These are phyloP conservation scores for Pachycephala philippinensis DNA, from an alignment of 2,113 vertebrate species.

Conservation along the genomic window DNA sequence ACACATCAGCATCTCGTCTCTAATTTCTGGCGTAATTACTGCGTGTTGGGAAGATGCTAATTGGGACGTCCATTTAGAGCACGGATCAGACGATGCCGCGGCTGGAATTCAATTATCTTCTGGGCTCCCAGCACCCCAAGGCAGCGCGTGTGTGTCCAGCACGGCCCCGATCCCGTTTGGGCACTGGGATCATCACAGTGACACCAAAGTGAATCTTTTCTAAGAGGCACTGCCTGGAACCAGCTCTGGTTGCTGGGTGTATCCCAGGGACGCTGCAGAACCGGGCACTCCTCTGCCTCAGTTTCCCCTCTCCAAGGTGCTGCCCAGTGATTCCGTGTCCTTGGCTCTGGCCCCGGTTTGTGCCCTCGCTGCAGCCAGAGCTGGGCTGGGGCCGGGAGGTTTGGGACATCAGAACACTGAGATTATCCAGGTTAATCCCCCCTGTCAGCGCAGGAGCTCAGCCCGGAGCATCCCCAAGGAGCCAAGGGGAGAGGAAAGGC, in stretches of 20 bases:
- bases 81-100: neutral
- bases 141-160: neutral
- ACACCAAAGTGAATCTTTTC: neutral
- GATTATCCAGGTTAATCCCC: neutral
- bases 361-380: neutral
- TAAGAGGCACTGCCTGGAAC: neutral
- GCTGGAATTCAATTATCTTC: neutral
- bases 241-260: too few species aligned
- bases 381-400: rapidly evolving
- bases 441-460: neutral
- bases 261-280: neutral
- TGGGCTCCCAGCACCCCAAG: neutral
- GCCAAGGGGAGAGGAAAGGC: neutral
- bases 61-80: neutral
- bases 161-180: too few species aligned
- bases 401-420: neutral
- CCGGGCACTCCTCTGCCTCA: rapidly evolving
- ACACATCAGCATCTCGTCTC: neutral
- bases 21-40: neutral
- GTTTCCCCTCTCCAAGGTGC: neutral
- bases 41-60: neutral
- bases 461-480: neutral
- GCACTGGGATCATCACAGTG: neutral
- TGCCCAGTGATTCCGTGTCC: rapidly evolving
- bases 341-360: neutral